phyloP scores from a whole-genome alignment of 1,140 invertebrate genomes.

The Platorchestia sp. region DNA sequence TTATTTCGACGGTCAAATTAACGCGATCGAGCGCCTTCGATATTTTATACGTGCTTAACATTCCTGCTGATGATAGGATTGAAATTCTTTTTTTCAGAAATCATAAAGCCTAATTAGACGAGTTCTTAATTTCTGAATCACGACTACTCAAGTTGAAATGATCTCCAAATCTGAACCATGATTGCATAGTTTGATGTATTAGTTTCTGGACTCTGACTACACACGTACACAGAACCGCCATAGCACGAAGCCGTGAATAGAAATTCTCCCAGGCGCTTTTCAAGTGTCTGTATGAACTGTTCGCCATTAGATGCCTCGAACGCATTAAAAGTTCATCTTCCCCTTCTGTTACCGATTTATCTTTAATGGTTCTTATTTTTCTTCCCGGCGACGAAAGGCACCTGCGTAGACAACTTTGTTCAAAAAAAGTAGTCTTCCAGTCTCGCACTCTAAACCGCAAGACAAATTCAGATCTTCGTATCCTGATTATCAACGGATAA shows the following conservation, averaged over 20 bases:
- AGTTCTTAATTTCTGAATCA: too few species aligned
- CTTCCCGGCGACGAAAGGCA: background rate
- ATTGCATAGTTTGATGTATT: too few species aligned
- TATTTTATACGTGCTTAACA: too few species aligned
- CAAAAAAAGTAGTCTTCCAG: background rate
- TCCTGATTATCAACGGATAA: background rate
- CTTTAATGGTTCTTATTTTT: conserved; percentile 36
- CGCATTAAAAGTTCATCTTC: background rate
- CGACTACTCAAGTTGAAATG: too few species aligned
- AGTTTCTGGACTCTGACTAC: too few species aligned
- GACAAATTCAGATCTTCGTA: background rate
- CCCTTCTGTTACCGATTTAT: conserved; percentile 9
- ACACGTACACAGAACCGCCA: too few species aligned
- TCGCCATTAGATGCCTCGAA: background rate
- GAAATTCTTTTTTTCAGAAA: too few species aligned
- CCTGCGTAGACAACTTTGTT: background rate
- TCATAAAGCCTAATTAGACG: too few species aligned
- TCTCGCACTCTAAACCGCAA: background rate
- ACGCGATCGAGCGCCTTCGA: too few species aligned
- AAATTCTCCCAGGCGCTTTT: background rate
- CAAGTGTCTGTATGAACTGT: background rate
- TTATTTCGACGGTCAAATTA: background rate
- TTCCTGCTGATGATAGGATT: too few species aligned
- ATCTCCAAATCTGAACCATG: too few species aligned
- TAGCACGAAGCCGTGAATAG: background rate